Evolutionary conservation across 2,888 invertebrate genomes (phyloP).

Genomic region (Gnatocerus cornutus): DNA sequence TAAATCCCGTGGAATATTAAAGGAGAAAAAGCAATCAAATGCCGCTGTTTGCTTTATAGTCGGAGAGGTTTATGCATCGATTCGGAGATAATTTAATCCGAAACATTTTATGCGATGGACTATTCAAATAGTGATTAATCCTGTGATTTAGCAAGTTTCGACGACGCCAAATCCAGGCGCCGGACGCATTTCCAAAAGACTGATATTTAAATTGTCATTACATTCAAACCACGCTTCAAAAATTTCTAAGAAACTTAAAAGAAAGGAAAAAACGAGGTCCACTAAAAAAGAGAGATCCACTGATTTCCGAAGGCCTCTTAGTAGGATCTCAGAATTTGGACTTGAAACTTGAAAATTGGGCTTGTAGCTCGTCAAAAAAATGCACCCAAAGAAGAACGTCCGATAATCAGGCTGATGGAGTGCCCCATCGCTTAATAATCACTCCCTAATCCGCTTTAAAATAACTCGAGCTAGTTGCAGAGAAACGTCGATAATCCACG

Average conservation of each 20-base stretch:
- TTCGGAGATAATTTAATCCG: slow-evolving; percentile 48
- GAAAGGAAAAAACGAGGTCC: too few relatives aligned
- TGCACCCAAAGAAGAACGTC: not conserved
- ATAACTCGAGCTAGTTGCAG: slow-evolving; percentile 34
- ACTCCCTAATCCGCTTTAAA: slow-evolving; percentile 41
- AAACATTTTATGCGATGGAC: slow-evolving; percentile 45
- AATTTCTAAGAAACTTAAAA: too few relatives aligned
- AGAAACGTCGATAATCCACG: slow-evolving; percentile 55
- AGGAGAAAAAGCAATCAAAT: slow-evolving; percentile 55
- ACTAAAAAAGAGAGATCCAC: too few relatives aligned
- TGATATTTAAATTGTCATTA: too few relatives aligned
- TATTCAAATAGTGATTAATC: slow-evolving; percentile 43
- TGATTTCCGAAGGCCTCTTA: too few relatives aligned
- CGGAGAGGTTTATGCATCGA: slow-evolving; percentile 46
- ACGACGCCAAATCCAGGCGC: not conserved
- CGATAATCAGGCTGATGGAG: slow-evolving; percentile 20
- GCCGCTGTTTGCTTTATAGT: slow-evolving; percentile 48
- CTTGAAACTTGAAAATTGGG: too few relatives aligned
- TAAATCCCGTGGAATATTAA: slow-evolving; percentile 52
- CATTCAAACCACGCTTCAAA: too few relatives aligned
- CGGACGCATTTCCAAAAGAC: not conserved
- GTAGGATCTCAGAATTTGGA: too few relatives aligned
- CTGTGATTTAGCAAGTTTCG: slow-evolving; percentile 17
- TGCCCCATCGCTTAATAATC: slow-evolving; percentile 31
- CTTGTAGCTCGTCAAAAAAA: not conserved